phyloP scores from a whole-genome alignment of 92 coral and sea anemone species.

The Siderastrea siderea region DNA sequence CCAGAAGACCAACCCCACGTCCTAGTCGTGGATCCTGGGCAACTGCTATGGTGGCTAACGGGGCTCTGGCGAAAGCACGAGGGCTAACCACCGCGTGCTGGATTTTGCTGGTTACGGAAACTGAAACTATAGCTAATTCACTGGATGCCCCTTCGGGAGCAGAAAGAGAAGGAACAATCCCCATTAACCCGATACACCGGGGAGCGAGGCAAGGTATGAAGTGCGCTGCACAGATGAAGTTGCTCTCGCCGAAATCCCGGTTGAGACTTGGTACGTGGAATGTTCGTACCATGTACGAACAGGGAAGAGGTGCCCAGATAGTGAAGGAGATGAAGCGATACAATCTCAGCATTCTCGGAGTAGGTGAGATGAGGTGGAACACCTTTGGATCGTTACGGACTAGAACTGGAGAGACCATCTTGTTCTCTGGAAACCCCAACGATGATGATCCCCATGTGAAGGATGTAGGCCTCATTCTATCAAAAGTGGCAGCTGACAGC shows the following conservation, averaged over 20 bases:
- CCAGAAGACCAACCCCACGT: background rate
- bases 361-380: background rate
- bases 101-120: background rate
- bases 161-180: background rate
- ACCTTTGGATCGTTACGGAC: background rate
- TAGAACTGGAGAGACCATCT: background rate
- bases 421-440: slow-evolving; percentile 8
- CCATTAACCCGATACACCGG: background rate
- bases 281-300: background rate
- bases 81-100: background rate
- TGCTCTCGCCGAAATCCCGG: background rate
- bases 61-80: background rate
- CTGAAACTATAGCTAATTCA: background rate
- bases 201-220: background rate
- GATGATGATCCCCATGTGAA: background rate
- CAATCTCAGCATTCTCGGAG: background rate
- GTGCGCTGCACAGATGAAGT: background rate
- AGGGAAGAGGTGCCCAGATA: background rate
- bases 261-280: slow-evolving; percentile 1
- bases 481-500: background rate
- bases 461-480: background rate
- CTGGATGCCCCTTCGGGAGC: background rate
- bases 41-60: background rate
- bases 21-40: slow-evolving; percentile 2
- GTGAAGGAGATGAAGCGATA: background rate